These are phyloP conservation scores for Spodoptera littoralis DNA, from an alignment of 2,888 invertebrate species.

Conservation along the genomic window DNA sequence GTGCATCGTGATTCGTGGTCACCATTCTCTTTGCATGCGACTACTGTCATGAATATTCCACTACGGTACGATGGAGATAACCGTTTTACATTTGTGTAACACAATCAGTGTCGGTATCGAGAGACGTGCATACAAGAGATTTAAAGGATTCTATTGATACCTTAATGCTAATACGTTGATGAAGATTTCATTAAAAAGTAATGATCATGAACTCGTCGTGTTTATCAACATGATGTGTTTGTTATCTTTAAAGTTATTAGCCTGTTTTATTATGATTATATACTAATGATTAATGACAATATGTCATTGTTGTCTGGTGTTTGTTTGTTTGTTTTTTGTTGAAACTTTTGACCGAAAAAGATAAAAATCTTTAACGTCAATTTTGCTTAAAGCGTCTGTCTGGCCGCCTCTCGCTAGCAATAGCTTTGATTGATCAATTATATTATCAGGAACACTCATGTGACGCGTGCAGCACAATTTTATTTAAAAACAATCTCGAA, in stretches of 20 bases:
- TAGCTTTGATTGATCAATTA: too few relatives aligned
- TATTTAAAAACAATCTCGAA: too few relatives aligned
- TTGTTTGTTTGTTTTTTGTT: too few relatives aligned
- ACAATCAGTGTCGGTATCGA: conserved; percentile 30
- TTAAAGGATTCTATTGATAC: conserved; percentile 20
- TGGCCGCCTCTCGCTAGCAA: too few relatives aligned
- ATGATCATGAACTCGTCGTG: conserved; percentile 11
- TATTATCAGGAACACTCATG: too few relatives aligned
- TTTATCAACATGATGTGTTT: conserved; percentile 18
- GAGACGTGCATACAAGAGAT: conserved; percentile 10
- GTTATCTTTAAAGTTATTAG: conserved; percentile 17
- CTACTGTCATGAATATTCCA: conserved; percentile 64
- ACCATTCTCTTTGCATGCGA: conserved; percentile 61
- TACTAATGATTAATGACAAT: too few relatives aligned
- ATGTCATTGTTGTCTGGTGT: too few relatives aligned
- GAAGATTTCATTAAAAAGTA: conserved; percentile 3
- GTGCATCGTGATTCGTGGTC: conserved; percentile 67
- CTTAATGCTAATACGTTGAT: too few relatives aligned
- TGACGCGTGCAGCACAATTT: too few relatives aligned
- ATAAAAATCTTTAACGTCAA: too few relatives aligned
- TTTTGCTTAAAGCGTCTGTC: too few relatives aligned
- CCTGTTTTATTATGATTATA: too few relatives aligned
- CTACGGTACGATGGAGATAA: conserved; percentile 24
- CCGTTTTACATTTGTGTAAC: conserved; percentile 29
- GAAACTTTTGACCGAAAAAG: background rate